These are phyloP conservation scores for Fissipunctia ypsillon DNA, from an alignment of 2,888 invertebrate genomes.

Conservation along the genomic window DNA sequence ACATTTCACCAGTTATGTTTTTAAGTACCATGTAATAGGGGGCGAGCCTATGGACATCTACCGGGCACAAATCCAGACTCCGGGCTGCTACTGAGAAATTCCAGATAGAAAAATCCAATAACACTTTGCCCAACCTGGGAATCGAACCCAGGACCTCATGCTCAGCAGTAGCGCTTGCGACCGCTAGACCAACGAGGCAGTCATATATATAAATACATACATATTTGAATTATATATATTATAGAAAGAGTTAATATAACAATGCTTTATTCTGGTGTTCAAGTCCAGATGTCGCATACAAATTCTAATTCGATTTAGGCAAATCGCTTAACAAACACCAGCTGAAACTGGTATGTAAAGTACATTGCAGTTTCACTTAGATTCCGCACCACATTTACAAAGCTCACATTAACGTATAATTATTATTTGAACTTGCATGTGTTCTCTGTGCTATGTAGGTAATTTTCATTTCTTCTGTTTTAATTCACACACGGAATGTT, in stretches of 20 bases:
- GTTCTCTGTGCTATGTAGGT: too few species aligned
- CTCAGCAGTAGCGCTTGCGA: too few species aligned
- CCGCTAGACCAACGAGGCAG: too few species aligned
- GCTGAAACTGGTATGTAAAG: neutral
- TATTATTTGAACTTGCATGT: neutral
- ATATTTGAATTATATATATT: neutral
- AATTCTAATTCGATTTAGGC: conserved; percentile 39
- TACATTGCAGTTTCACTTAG: neutral
- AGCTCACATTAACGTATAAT: neutral
- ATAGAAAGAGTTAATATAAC: neutral
- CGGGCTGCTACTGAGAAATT: too few species aligned
- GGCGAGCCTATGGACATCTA: too few species aligned
- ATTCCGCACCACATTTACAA: neutral
- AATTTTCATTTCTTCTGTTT: neutral
- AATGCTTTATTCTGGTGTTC: neutral
- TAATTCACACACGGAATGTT: conserved; percentile 2
- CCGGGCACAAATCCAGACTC: too few species aligned
- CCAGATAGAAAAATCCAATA: too few species aligned
- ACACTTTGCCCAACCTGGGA: too few species aligned
- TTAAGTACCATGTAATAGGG: too few species aligned
- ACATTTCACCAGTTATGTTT: too few species aligned
- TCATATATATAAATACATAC: too few species aligned
- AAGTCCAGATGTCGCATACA: conserved; percentile 21
- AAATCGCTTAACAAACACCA: conserved; percentile 28
- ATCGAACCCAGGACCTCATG: too few species aligned